Base-by-base conservation (phyloP, 1,140 invertebrate genomes). In the Trinorchestia longiramus region DNA sequence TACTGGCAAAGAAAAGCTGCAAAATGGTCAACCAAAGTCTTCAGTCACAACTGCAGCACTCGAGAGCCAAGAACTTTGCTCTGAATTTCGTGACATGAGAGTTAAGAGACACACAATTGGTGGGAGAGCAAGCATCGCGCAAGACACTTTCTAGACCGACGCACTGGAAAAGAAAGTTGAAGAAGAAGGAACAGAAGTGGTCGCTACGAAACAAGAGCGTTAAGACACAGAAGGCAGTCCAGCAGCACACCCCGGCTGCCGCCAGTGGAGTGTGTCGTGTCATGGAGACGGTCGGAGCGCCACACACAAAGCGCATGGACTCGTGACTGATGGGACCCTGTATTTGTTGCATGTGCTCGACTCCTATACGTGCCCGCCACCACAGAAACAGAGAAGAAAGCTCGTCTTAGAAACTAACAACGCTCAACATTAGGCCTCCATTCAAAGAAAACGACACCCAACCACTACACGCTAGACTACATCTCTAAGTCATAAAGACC, bases 401-500 rank as follows among this genome's bases (percentile, higher is more conserved):
- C 92, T 94, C 92, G 43, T 94, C 92, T 94, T 94, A 94, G 41
- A 44, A 94, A 94, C 92, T 94, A 94, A 44, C 92, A 94, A 94
- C 92, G 92, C 92, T 94, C 44, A 94, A 94, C 43, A 94, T 42
- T 94, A 94, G 92, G 92, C 44, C 92, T 47, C 15, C 43, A 94
- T 94, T 94, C 41, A 45, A 94, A 94, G 92, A 94, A 94, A 94
- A 94, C 92, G 92, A 94, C 92, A 94, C 92, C 92, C 92, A 94
- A 94, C 92, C 44, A 94, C 92, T 94, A 94, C 92, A 94, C 44
- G 43, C 92, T 94, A 94, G 44, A 47, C 92, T 94, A 94, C 43
- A 45, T 47, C 43, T 45, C 92, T 94, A 94, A 15, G 92, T 44
- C 92, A 90, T 94, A 42, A 94, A 94, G 43, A 94, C 92, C 92